Conservation (phyloP, 2,888 invertebrate genomes). For the Ornithoptera priamus region DNA sequence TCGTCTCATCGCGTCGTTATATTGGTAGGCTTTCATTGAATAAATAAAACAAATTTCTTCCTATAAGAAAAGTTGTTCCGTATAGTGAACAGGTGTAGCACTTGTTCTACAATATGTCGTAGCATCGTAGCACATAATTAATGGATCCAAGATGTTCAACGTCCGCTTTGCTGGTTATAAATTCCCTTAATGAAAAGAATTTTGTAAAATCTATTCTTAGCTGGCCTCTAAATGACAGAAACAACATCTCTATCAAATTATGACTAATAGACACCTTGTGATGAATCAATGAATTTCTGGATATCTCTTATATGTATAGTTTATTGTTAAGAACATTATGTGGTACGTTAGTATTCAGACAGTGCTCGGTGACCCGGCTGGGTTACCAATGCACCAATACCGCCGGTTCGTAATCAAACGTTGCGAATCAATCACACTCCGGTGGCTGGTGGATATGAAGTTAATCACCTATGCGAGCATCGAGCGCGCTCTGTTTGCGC, state of each 20-base stretch:
- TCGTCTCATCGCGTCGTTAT: no score
- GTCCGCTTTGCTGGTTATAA: no score
- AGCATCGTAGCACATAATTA: not conserved
- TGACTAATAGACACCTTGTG: no score
- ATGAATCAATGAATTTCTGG: no score
- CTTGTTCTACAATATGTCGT: not conserved
- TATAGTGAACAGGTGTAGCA: no score
- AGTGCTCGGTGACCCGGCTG: not conserved
- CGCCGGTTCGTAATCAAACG: slow-evolving; percentile 8
- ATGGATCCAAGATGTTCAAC: no score
- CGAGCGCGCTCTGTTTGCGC: slow-evolving; percentile 15
- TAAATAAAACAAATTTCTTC: not conserved
- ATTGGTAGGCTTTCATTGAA: not conserved
- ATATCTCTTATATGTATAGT: no score
- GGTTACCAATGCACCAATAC: not conserved
- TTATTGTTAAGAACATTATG: not conserved
- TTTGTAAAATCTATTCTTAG: no score
- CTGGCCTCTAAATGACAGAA: no score
- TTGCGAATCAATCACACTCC: slow-evolving; percentile 20
- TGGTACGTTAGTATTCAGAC: not conserved
- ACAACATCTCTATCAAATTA: no score
- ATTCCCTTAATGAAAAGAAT: no score
- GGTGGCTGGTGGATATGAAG: slow-evolving; percentile 3
- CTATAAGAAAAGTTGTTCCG: no score
- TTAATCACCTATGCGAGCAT: slow-evolving; percentile 15